These are phyloP conservation scores for Apolygus lucorum DNA, from an alignment of 1,140 invertebrate genomes.

Conservation along the genomic window DNA sequence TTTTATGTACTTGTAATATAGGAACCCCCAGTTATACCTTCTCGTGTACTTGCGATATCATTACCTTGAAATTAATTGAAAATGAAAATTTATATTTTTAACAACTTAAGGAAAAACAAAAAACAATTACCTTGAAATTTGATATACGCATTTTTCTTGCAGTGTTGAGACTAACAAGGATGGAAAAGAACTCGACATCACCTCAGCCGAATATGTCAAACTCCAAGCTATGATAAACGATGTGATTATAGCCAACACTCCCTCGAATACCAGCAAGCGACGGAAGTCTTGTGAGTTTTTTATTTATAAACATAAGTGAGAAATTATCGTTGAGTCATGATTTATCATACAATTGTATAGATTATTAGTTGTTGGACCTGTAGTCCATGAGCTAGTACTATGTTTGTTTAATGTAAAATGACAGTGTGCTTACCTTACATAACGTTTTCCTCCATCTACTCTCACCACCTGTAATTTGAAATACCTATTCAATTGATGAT, in stretches of 20 bases:
- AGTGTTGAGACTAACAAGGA: conserved; percentile 54
- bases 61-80: too few relatives aligned
- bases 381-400: neutral
- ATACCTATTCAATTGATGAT: too few relatives aligned
- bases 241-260: conserved; percentile 29
- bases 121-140: too few relatives aligned
- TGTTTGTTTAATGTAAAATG: neutral
- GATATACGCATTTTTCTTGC: conserved; percentile 25
- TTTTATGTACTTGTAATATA: too few relatives aligned
- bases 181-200: conserved; percentile 52
- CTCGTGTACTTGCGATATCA: too few relatives aligned
- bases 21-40: too few relatives aligned
- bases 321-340: too few relatives aligned
- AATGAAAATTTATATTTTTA: too few relatives aligned
- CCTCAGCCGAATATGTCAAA: conserved; percentile 60
- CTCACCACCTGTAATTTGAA: conserved; percentile 41
- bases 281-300: conserved; percentile 30
- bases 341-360: neutral
- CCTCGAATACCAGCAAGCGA: neutral
- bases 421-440: too few relatives aligned
- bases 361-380: neutral
- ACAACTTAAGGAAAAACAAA: too few relatives aligned
- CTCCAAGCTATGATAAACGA: conserved; percentile 58
- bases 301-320: conserved; percentile 35
- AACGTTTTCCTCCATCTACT: conserved; percentile 37